These are phyloP conservation scores for Onychomys arenicola DNA, from an alignment of 2,797 vertebrate genomes.

Conservation along the genomic window DNA sequence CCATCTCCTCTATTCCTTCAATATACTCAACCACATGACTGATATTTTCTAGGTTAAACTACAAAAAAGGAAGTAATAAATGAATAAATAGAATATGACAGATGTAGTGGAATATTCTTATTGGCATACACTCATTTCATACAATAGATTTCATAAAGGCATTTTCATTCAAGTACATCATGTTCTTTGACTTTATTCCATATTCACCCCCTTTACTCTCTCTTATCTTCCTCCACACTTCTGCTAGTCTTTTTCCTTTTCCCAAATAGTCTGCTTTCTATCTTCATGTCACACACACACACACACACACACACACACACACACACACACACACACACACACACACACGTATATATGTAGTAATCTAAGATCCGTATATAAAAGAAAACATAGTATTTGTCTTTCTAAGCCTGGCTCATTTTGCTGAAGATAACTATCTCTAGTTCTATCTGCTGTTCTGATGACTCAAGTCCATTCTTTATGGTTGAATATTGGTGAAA, in stretches of 20 bases:
- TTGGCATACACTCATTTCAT: not conserved
- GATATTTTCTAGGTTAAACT: constrained; percentile 11
- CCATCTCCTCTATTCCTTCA: not conserved
- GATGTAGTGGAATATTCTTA: not conserved
- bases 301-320: no score
- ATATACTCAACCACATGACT: not conserved
- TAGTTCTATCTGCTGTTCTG: not conserved
- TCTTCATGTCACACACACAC: no score
- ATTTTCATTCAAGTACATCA: not conserved
- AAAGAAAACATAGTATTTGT: not conserved
- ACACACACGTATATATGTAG: not conserved
- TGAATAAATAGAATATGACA: not conserved
- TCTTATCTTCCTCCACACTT: not conserved
- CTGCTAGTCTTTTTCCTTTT: not conserved
- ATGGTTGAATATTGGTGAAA: not conserved
- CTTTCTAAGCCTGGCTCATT: not conserved
- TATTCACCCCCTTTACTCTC: not conserved
- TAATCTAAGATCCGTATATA: not conserved
- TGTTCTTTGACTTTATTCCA: not conserved
- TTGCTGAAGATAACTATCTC: not conserved
- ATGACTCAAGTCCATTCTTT: not conserved
- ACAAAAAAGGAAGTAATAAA: not conserved
- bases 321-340: no score
- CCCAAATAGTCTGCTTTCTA: not conserved
- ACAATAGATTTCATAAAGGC: not conserved